phyloP scores from a whole-genome alignment of 2,888 invertebrate genomes.

The Parapristionchus giblindavisi region DNA sequence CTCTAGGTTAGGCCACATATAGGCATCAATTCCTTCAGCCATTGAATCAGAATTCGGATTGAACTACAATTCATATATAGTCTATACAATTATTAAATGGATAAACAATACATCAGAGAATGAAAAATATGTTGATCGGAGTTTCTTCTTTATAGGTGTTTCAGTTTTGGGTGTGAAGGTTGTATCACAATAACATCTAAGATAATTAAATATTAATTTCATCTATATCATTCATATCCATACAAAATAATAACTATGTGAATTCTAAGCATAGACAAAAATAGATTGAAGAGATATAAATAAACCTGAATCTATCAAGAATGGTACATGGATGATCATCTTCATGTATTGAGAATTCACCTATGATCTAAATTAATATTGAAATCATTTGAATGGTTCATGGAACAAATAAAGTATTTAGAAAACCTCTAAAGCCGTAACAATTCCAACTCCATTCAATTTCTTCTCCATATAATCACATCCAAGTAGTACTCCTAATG shows the following conservation, averaged over 20 bases:
- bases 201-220: background rate
- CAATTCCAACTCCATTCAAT: conserved; percentile 46
- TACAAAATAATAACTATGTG: background rate
- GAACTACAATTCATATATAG: conserved; percentile 9
- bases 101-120: background rate
- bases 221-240: background rate
- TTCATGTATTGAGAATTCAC: conserved; percentile 49
- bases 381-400: background rate
- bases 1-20: conserved; percentile 35
- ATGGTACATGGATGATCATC: conserved; percentile 54
- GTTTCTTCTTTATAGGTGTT: background rate
- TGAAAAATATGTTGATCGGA: background rate
- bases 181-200: background rate
- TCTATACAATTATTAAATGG: background rate
- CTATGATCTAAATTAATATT: conserved; percentile 39
- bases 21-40: conserved; percentile 27
- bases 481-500: conserved; percentile 89
- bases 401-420: background rate
- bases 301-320: conserved; percentile 54
- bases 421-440: conserved; percentile 46
- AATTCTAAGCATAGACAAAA: background rate
- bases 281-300: background rate
- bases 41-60: conserved; percentile 9
- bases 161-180: background rate
- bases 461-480: conserved; percentile 83